Evolutionary conservation across 2,113 vertebrate species (phyloP).

Genomic region (Tiliqua scincoides): DNA sequence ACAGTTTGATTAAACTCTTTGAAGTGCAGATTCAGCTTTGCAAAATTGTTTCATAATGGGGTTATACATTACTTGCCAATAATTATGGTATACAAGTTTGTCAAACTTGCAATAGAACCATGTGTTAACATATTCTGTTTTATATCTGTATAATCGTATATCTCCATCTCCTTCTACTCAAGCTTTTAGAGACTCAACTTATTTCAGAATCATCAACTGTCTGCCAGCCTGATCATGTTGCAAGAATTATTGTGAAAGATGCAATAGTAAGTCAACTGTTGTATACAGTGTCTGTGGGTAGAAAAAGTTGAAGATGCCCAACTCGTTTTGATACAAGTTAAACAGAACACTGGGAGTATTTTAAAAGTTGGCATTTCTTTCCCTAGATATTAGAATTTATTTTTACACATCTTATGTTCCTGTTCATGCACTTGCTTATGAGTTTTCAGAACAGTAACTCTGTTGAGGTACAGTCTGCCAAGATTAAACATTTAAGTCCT

Average conservation of each 20-base stretch:
- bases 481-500: no score
- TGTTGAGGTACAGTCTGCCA: no score
- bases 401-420: no score
- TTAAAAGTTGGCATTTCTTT: neutral
- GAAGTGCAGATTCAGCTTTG: neutral
- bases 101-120: neutral
- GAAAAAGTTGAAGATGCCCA: neutral
- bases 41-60: neutral
- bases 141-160: constrained; percentile 14
- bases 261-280: constrained; percentile 85
- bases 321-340: neutral
- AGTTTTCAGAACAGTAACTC: no score
- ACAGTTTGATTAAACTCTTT: neutral
- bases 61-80: neutral
- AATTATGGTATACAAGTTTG: neutral
- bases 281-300: neutral
- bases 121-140: neutral
- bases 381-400: no score
- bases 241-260: constrained; percentile 92
- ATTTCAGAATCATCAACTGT: constrained; percentile 94
- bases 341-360: no score
- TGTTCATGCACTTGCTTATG: no score
- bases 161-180: constrained; percentile 40
- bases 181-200: constrained; percentile 94
- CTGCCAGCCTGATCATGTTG: constrained; percentile 94